Conservation (phyloP, 1,140 invertebrate species). For the Macrobrachium nipponense region DNA sequence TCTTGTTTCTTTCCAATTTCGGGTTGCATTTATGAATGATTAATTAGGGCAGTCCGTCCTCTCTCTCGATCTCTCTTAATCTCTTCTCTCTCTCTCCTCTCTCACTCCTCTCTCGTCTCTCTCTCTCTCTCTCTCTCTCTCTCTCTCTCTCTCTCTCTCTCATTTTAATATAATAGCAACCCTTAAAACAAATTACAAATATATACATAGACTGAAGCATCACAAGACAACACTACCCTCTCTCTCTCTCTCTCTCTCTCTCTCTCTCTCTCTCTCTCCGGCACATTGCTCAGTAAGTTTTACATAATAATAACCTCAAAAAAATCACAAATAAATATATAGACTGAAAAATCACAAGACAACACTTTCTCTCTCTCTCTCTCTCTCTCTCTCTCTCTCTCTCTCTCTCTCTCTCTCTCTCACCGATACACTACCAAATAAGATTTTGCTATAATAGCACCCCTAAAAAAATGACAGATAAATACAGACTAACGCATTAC, state of each 20-base stretch:
- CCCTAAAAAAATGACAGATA: too few species aligned
- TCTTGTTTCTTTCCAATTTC: too few species aligned
- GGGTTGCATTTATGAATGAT: too few species aligned
- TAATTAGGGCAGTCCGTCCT: too few species aligned
- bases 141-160: constrained; percentile 2
- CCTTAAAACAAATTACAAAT: too few species aligned
- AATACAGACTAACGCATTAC: too few species aligned
- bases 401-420: neutral
- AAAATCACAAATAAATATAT: too few species aligned
- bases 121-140: neutral
- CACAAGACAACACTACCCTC: neutral
- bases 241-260: neutral
- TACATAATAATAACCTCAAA: neutral
- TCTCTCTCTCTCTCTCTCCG: neutral
- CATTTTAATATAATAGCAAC: neutral
- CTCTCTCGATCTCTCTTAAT: neutral
- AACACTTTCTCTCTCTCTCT: neutral
- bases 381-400: constrained; percentile 2
- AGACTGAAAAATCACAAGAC: neutral
- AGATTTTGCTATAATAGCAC: too few species aligned
- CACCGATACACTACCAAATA: too few species aligned
- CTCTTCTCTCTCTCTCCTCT: constrained; percentile 1
- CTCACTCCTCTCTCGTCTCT: neutral
- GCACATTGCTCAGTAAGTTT: too few species aligned
- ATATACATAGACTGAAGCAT: too few species aligned